These are phyloP conservation scores for Pitangus sulphuratus DNA, from an alignment of 2,797 vertebrate species.

Conservation along the genomic window DNA sequence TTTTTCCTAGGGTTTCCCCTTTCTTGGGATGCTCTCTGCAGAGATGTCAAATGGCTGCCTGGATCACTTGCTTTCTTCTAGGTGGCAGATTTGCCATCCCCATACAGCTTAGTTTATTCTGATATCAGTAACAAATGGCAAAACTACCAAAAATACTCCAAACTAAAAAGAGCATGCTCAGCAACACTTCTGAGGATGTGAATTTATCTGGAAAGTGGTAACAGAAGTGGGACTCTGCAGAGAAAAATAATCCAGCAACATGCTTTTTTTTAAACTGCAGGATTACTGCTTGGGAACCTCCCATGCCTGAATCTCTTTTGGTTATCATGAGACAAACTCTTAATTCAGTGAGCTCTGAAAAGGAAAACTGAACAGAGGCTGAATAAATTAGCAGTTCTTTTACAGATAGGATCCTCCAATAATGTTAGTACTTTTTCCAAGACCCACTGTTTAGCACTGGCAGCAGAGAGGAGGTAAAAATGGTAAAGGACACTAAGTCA, in stretches of 20 bases:
- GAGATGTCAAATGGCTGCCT: not conserved
- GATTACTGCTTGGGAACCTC: not conserved
- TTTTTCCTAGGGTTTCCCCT: not conserved
- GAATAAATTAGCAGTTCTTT: not conserved
- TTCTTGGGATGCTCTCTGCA: not conserved
- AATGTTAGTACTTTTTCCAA: not conserved
- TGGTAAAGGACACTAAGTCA: not conserved
- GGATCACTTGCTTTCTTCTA: not conserved
- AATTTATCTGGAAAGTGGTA: not conserved
- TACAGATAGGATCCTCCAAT: not conserved
- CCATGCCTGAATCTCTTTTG: not conserved
- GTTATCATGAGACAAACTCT: not conserved
- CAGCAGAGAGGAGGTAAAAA: not conserved
- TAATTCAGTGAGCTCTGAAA: not conserved
- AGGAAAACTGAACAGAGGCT: not conserved
- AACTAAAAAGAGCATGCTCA: not conserved
- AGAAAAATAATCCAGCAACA: not conserved
- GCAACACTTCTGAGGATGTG: not conserved
- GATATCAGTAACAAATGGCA: not conserved
- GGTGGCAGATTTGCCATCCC: not conserved
- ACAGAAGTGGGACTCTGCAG: not conserved
- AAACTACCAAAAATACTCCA: not conserved
- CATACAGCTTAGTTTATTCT: not conserved
- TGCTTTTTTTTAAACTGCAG: not conserved
- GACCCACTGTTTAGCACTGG: not conserved